Evolutionary conservation across 2,797 vertebrate species (phyloP), one percentile per base, ranked within the genome.

Genomic region (Emydoidea blandingii): DNA sequence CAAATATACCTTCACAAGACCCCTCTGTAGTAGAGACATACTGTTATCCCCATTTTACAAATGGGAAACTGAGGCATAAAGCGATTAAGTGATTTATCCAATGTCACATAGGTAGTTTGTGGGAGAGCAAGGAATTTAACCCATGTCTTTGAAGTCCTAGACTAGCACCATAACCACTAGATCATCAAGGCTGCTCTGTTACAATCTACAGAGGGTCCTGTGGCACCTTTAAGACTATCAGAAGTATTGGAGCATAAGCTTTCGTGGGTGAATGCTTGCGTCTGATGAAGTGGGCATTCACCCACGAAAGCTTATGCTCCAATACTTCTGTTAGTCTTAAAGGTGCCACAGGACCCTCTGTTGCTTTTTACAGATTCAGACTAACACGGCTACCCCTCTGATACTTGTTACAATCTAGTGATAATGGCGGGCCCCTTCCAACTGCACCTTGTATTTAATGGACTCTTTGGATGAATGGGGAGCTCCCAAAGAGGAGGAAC

Each of bases 81-180:
- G 62, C 62, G 83, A 84, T 95, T 88, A 79, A 91, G 72, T 94
- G 90, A 84, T 72, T 91, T 83, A 89, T n/a, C 41, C 21, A 74
- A 81, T 47, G 78, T 29, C 62, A 90, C 1, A 0, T 2, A 92
- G 83, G 53, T 81, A 18, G 12, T 57, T 91, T 94, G 94, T 94
- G 90, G 59, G 79, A 82, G 84, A 85, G 52, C 59, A 56, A 1
- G 2, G 78, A 85, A 84, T 54, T 91, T 89, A 65, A 78, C 37
- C 81, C 76, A 85, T 47, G 78, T 68, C 34, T 37, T 68, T 21
- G 34, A 68, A 88, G 92, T 88, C 72, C 41, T 78, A 86, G 90
- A 29, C 87, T 94, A 89, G 54, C 59, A 15, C 86, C 90, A 86
- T 56, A 27, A 62, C 79, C 62, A 34, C 93, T 86, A 94, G n/a